A percentile compares a stretch with the other conserved stretches of the same genome.
phyloP scores from a whole-genome alignment of 2,888 invertebrate species.

The Imbricaverruca yamaguchii region DNA sequence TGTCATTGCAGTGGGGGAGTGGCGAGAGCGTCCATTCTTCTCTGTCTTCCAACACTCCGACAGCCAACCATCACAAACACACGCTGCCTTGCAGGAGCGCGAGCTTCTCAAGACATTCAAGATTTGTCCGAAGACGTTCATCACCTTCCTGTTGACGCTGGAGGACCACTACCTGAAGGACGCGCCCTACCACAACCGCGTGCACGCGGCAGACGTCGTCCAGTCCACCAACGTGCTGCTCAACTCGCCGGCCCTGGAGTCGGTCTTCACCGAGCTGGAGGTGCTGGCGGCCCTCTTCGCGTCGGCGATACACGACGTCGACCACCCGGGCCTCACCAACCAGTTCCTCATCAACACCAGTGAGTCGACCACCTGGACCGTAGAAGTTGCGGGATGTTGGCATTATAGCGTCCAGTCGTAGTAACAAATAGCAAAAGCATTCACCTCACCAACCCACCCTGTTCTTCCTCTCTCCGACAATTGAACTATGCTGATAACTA shows the following conservation, averaged over 20 bases:
- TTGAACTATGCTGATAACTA: too few species aligned
- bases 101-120: constrained; percentile 85
- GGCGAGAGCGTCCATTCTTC: too few species aligned
- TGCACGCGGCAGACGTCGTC: constrained; percentile 97
- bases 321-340: constrained; percentile 98
- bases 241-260: constrained; percentile 92
- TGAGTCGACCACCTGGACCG: too few species aligned
- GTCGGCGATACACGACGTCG: constrained; percentile 97
- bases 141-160: constrained; percentile 93
- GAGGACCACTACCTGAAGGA: constrained; percentile 97
- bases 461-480: too few species aligned
- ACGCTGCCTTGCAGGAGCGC: constrained; percentile 59
- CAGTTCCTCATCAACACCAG: constrained; percentile 98
- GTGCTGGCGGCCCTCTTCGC: constrained; percentile 94
- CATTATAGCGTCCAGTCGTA: too few species aligned
- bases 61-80: too few species aligned
- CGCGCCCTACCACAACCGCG: constrained; percentile 98
- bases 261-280: constrained; percentile 95
- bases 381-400: too few species aligned
- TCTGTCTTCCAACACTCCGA: too few species aligned
- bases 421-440: too few species aligned
- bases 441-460: too few species aligned
- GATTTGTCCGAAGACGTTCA: constrained; percentile 87
- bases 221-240: constrained; percentile 95
- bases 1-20: too few species aligned